Base-by-base conservation (phyloP, 1,140 invertebrate species). In the Lerema accius region DNA sequence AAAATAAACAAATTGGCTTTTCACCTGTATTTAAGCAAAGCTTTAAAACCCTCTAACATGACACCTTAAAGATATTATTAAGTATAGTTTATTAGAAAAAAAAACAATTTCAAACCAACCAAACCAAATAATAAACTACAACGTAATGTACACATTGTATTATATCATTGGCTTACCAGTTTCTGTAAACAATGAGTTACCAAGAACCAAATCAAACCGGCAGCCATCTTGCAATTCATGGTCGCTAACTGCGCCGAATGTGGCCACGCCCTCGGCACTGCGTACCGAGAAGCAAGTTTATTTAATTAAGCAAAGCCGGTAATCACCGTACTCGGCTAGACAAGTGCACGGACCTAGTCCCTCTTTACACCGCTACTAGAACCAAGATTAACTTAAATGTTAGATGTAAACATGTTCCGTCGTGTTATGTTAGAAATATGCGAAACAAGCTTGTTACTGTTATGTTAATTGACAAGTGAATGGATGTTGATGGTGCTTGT, bases 291-390 rank as follows among this genome's bases (percentile, higher is more conserved):
- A 82, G 71, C 73, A n/a, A 69, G 76, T 78, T 80, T 81, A 82
- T 82, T 84, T 82, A 84, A 84, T 84, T 82, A 84, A 76, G 67
- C 65, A 58, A 67, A 39, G 68, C 69, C 59, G 39, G 77, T 73
- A 80, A 82, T 79, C 79, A 78, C 73, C 73, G 64, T 76, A 66
- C 73, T n/a, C 3, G 9, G 28, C 71, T 61, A 35, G 50, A 42
- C 14, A 32, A 32, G 28, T 32, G 28, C 3, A 1, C 28, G 28
- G 28, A 32, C 4, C 28, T 32, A 4, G 28, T 7, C 7, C 28
- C 28, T 7, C 9, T 7, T 32, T 32, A 32, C 3, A 32, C 9
- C 28, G 28, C 28, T 32, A 32, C 3, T 32, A 32, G 28, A 32
- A 3, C 28, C 9, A 4, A 7, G n/a, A n/a, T n/a, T 32, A 32